Base-by-base conservation (phyloP, 2,888 invertebrate species). In the Lydus trimaculatus region DNA sequence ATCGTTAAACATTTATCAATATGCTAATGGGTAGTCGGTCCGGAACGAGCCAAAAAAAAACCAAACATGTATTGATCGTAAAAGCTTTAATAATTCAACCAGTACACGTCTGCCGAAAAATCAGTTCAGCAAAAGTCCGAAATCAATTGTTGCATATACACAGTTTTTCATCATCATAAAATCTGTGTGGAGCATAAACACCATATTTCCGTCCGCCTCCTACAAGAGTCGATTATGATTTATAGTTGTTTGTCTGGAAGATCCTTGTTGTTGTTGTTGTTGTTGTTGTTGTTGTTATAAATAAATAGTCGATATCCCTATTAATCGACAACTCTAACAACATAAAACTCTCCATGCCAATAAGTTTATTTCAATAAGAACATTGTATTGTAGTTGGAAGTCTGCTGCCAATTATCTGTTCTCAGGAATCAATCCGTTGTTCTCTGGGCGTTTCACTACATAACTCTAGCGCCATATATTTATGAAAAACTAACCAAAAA, bases 371-470 rank as follows among this genome's bases (percentile, higher is more conserved):
- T 48, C 20, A 48, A 48, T 48, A 48, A 11, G 48, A 20, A 48
- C 48, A 48, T 48, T 20, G 20, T 36, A 33, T 33, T 33, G 33
- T 33, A 5, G 33, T 33, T 3, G 33, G 33, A 7, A 1, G 36
- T 15, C 48, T 63, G 61, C 39, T 63, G 64, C 67, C 67, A 67
- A 67, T 67, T 67, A 67, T 67, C 67, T 61, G 52, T 67, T 67
- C 64, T 67, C 61, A 61, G 56, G 59, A 64, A 67, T 67, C 67
- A 67, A 67, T 67, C 63, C 52, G 63, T 67, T 67, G 60, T 52
- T 64, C 23, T 23, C 23, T 23, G 58, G 58, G 62, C 62, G 39
- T 58, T 61, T 15, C 0, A n/a, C n/a, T 17, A 43, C 7, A 17
- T 13, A 36, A 43, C 43, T 43, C 43, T 43, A 43, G 43, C 43